phyloP scores from a whole-genome alignment of 1,140 invertebrate genomes.

The Plectrocnemia conspersa region DNA sequence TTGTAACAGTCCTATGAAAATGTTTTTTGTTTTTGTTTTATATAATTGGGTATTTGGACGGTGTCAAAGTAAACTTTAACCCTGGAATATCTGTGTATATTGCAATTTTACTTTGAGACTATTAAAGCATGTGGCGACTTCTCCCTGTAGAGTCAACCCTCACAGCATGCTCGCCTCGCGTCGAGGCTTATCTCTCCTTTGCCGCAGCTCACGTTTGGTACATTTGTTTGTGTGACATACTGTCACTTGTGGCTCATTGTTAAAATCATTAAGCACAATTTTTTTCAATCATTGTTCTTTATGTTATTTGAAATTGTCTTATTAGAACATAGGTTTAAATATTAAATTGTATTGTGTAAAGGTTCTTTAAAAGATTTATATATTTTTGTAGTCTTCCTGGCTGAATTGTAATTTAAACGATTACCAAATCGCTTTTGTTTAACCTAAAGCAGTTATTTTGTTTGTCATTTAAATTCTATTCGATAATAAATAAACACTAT shows the following conservation, averaged over 20 bases:
- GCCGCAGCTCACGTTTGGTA: constrained; percentile 2
- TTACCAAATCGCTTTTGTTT: constrained; percentile 26
- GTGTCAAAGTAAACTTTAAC: constrained; percentile 5
- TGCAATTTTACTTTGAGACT: constrained; percentile 7
- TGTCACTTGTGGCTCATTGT: constrained; percentile 18
- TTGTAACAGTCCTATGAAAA: constrained; percentile 19
- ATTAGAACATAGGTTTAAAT: constrained; percentile 30
- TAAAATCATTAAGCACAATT: constrained; percentile 25
- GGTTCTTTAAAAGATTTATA: constrained; percentile 26
- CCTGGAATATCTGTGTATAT: too few relatives aligned
- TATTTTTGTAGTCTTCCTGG: constrained; percentile 35
- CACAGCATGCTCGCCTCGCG: constrained; percentile 26
- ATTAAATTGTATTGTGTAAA: constrained; percentile 29
- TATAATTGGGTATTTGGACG: neutral
- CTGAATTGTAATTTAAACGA: constrained; percentile 31
- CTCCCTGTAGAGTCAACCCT: constrained; percentile 24
- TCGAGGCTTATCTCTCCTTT: constrained; percentile 12
- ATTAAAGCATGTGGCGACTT: constrained; percentile 22
- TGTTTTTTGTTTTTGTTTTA: constrained; percentile 12
- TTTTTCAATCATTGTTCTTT: constrained; percentile 31
- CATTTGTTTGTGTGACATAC: constrained; percentile 12
- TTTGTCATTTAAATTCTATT: constrained; percentile 25
- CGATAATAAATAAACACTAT: constrained; percentile 16
- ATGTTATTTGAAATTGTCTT: constrained; percentile 33
- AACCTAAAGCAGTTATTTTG: constrained; percentile 25